Conservation (phyloP, 30 jellyfish, hydroid and myxozoan species). For the Aurelia sp. region DNA sequence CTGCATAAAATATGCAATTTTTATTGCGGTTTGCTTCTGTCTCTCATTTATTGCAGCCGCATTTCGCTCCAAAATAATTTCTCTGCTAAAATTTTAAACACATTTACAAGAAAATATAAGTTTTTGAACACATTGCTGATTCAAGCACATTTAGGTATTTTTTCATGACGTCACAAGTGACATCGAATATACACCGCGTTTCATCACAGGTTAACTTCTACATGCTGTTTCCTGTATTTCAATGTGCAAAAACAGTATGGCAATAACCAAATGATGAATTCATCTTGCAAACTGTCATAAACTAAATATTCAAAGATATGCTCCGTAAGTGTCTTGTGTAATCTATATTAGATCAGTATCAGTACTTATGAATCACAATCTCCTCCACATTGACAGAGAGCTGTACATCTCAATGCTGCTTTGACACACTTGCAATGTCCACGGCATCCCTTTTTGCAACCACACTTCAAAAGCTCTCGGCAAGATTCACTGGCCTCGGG, state of each 20-base stretch:
- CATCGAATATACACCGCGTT: background rate
- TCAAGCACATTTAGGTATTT: too few relatives aligned
- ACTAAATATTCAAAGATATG: too few relatives aligned
- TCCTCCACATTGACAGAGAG: slow-evolving; percentile 32
- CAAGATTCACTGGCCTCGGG: slow-evolving; percentile 14
- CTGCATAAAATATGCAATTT: too few relatives aligned
- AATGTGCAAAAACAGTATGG: too few relatives aligned
- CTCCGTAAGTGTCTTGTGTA: background rate
- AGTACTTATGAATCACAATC: slow-evolving; percentile 7
- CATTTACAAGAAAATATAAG: too few relatives aligned
- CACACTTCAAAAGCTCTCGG: slow-evolving; percentile 8
- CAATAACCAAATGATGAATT: too few relatives aligned
- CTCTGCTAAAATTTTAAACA: too few relatives aligned
- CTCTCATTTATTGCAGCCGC: too few relatives aligned
- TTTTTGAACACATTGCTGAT: too few relatives aligned
- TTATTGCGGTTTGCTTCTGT: too few relatives aligned
- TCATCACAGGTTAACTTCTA: background rate
- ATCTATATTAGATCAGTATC: background rate
- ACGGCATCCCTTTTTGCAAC: background rate
- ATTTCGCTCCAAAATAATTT: too few relatives aligned
- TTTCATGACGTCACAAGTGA: background rate
- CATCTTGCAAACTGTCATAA: too few relatives aligned
- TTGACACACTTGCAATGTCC: slow-evolving; percentile 25
- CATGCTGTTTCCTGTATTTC: background rate
- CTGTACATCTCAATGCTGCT: slow-evolving; percentile 13